Evolutionary conservation across 2,797 vertebrate genomes (phyloP).

Genomic region (Poecilia velifera): DNA sequence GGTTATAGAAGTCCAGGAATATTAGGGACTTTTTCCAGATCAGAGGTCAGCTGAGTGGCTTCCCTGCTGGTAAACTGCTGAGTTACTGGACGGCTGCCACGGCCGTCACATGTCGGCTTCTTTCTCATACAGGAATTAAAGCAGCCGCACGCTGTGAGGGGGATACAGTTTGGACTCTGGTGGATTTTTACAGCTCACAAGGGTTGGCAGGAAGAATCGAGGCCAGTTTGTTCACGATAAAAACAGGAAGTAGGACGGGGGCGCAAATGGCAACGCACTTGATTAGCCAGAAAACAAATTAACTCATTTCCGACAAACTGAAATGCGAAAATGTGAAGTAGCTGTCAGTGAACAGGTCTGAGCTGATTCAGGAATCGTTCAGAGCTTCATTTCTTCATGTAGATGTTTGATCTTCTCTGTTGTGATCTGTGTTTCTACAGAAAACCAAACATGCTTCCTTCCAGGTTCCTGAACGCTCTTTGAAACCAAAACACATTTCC

Average conservation of each 20-base stretch:
- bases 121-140: conserved; percentile 5
- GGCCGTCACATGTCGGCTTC: neutral
- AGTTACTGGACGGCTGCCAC: conserved; percentile 13
- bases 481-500: neutral
- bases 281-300: neutral
- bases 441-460: neutral
- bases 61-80: conserved; percentile 6
- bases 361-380: neutral
- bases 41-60: conserved; percentile 6
- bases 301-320: neutral
- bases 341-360: neutral
- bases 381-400: neutral
- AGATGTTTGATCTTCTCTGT: neutral
- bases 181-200: neutral
- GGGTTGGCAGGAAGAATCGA: neutral
- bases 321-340: neutral
- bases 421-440: neutral
- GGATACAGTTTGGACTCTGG: neutral
- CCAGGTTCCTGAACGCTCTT: neutral
- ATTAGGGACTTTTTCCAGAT: conserved; percentile 31
- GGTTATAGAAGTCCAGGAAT: conserved; percentile 12
- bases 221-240: neutral
- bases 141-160: neutral
- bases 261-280: neutral
- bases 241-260: neutral